phyloP scores from a whole-genome alignment of 2,113 vertebrate genomes.

The Emydocephalus ijimae region DNA sequence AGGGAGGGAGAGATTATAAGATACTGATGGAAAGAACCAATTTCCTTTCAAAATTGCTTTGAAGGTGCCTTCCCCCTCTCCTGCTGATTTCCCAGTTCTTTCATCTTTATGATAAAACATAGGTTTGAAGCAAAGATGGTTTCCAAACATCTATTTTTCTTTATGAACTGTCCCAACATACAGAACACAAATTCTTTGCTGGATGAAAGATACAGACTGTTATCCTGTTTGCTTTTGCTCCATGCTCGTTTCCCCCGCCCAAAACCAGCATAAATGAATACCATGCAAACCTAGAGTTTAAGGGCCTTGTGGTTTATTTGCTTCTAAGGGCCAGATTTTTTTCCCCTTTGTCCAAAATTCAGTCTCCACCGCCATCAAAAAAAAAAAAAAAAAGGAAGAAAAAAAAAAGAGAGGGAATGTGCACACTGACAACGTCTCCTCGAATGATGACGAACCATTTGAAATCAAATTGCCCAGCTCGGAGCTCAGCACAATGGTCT shows the following conservation, averaged over 20 bases:
- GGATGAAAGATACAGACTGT: not conserved
- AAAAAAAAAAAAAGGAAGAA: not conserved
- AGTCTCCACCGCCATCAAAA: not conserved
- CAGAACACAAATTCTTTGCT: not conserved
- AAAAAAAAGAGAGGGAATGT: too few relatives aligned
- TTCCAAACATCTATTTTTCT: not conserved
- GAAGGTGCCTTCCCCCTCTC: too few relatives aligned
- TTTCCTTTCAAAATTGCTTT: too few relatives aligned
- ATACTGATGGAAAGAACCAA: not conserved
- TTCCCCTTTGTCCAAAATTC: conserved; percentile 6
- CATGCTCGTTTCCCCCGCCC: not conserved
- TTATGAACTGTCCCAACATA: not conserved
- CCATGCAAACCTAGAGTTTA: fast-evolving
- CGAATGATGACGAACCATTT: too few relatives aligned
- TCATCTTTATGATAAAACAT: not conserved
- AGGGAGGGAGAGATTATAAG: not conserved
- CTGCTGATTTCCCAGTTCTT: not conserved
- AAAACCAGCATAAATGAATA: not conserved
- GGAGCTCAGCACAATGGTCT: too few relatives aligned
- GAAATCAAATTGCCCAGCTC: too few relatives aligned
- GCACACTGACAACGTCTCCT: too few relatives aligned
- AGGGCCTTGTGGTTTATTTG: not conserved
- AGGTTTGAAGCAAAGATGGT: not conserved
- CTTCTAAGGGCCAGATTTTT: conserved; percentile 4
- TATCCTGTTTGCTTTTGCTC: not conserved